Evolutionary conservation across 35 echinoderm and acorn worm species (phyloP), one percentile per base, ranked within the genome.

Genomic region (Holothuria glaberrima): DNA sequence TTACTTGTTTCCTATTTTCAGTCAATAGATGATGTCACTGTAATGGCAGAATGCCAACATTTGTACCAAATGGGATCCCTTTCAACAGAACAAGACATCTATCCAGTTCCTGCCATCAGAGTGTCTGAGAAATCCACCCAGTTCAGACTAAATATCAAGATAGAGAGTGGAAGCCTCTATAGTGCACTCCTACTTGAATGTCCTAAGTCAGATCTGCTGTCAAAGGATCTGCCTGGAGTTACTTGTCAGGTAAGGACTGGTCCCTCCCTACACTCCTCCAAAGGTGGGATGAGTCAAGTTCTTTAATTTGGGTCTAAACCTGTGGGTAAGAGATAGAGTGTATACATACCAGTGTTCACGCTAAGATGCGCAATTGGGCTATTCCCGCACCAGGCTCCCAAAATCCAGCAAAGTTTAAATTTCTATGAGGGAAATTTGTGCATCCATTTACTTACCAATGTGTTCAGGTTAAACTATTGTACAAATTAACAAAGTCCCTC

Each of bases 241-340:
- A 38, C 36, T 45, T 76, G 72, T 76, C 21, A 76, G 72, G 72
- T 76, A 76, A 76, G 33, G 7, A 44, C 46, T 22, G 41, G 41
- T 18, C 16, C 22, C 28, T 30, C 27, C 34, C 16, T 71, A 0
- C 34, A 9, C 16, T 18, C 17, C 68, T 16, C 9, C 7, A 17
- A 25, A 29, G 9, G 63, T 25, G 63, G 63, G 63, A 25, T 66
- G 21, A 4, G n/a, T n/a, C n/a, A n/a, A n/a, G n/a, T n/a, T n/a
- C n/a, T n/a, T n/a, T n/a, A n/a, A n/a, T n/a, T n/a, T n/a, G n/a
- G n/a, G n/a, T n/a, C n/a, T n/a, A n/a, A n/a, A n/a, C n/a, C n/a
- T n/a, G n/a, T n/a, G n/a, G n/a, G n/a, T n/a, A n/a, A n/a, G n/a
- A n/a, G n/a, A n/a, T n/a, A n/a, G n/a, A n/a, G n/a, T n/a, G n/a